Base-by-base conservation (phyloP, 2,888 invertebrate species). In the Blastobasis adustella region DNA sequence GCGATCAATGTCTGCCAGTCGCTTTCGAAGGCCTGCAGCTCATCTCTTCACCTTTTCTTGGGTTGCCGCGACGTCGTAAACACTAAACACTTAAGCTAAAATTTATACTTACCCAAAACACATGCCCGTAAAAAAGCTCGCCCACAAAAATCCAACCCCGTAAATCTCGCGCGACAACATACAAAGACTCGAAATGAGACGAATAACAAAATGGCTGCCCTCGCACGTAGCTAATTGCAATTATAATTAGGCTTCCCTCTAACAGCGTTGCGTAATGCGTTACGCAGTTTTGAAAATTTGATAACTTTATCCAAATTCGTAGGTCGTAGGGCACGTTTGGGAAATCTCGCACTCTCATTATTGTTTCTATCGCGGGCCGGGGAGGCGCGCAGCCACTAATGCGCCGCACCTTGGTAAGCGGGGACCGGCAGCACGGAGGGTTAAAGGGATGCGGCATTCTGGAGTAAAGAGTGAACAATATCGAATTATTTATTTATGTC, bases 271-370 rank as follows among this genome's bases (percentile, higher is more conserved):
- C 69, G 66, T 82, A 82, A 84, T 80, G 85, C 81, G 84, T 83
- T 77, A 79, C 66, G 70, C 81, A 80, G 86, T 84, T 87, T 82
- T 87, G 85, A 85, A 87, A 88, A 82, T 88, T 88, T 88, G 83
- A 87, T 87, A 88, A 88, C 79, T 88, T 88, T 84, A 82, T 76
- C 74, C 82, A 79, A 85, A 86, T 85, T 81, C 77, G 79, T 80
- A 80, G 83, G 85, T 73, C 70, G 73, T 71, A 86, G 72, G 73
- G 83, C 70, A 79, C 87, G 79, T 82, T 78, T 66, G 87, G 87
- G 87, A 88, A 88, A 87, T 87, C 86, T 85, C 76, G 58, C 61
- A 63, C 62, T 59, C 71, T 76, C 86, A 79, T 86, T 84, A 86
- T 80, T 77, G 82, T 74, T 73, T 73, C 75, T 75, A 79, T 74